A percentile compares a stretch with the other conserved stretches of the same genome.
These are phyloP conservation scores for Chalcosyrphus nemorum DNA, from an alignment of 2,888 invertebrate genomes.

Conservation along the genomic window DNA sequence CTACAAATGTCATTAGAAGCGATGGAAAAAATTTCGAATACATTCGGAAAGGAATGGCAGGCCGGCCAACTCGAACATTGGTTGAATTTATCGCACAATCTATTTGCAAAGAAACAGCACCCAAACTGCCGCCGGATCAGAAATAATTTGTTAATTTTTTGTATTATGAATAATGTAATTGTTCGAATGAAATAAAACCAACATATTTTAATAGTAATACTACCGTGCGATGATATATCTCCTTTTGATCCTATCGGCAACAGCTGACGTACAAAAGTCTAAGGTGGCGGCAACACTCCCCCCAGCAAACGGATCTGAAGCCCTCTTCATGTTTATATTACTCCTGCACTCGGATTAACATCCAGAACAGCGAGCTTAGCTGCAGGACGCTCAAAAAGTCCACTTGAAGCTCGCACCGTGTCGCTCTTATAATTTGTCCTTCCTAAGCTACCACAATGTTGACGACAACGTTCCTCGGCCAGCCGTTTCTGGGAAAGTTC, in stretches of 20 bases:
- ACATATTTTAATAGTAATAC: no score
- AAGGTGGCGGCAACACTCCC: neutral
- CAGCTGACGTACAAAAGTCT: no score
- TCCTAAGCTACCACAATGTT: neutral
- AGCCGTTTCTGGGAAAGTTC: neutral
- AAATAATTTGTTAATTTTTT: no score
- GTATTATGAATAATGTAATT: no score
- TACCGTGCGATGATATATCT: no score
- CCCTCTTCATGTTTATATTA: neutral
- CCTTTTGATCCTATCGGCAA: no score
- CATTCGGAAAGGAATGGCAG: slow-evolving; percentile 87
- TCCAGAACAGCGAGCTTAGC: no score
- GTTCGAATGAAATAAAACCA: no score
- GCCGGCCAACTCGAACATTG: slow-evolving; percentile 90
- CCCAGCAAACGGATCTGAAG: neutral
- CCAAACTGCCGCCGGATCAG: slow-evolving; percentile 74
- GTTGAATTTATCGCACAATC: slow-evolving; percentile 87
- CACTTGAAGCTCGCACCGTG: no score
- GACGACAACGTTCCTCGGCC: neutral
- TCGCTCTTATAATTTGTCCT: no score
- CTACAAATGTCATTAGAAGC: slow-evolving; percentile 88
- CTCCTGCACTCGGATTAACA: no score
- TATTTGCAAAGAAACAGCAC: slow-evolving; percentile 79
- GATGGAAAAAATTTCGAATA: slow-evolving; percentile 86
- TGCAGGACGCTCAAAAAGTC: no score